Conservation (phyloP, 1,140 invertebrate species). For the Formica exsecta region DNA sequence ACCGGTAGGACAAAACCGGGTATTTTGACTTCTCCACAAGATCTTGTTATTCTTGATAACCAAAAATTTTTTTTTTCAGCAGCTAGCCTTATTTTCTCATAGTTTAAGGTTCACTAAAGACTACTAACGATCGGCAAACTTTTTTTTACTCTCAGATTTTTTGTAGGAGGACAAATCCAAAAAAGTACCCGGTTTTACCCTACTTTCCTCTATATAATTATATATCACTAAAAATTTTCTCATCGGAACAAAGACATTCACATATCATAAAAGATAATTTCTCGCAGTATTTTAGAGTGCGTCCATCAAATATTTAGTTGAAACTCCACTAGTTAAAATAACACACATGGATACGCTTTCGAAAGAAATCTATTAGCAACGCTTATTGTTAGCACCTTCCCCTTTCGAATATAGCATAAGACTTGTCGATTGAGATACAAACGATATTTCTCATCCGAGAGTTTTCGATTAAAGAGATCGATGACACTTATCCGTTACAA, state of each 20-base stretch:
- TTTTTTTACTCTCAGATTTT: too few relatives aligned
- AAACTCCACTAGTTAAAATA: neutral
- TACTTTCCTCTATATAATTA: too few relatives aligned
- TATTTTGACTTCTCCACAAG: too few relatives aligned
- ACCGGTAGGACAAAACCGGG: too few relatives aligned
- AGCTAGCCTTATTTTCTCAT: too few relatives aligned
- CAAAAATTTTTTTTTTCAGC: too few relatives aligned
- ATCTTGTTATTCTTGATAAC: too few relatives aligned
- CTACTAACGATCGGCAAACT: too few relatives aligned
- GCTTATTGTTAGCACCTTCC: neutral
- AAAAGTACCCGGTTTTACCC: too few relatives aligned
- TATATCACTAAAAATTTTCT: neutral
- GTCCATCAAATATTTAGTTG: neutral
- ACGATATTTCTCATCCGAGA: neutral
- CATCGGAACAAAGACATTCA: neutral
- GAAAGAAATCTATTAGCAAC: conserved; percentile 34
- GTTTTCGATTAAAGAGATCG: conserved; percentile 14
- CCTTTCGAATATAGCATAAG: neutral
- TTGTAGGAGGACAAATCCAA: too few relatives aligned
- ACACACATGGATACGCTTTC: neutral
- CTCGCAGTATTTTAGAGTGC: neutral
- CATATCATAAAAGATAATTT: neutral
- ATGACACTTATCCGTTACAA: conserved; percentile 7
- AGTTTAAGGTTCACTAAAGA: too few relatives aligned
- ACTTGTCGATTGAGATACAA: conserved; percentile 22